Conservation (phyloP, 1,140 invertebrate genomes). For the Diabrotica undecimpunctata region DNA sequence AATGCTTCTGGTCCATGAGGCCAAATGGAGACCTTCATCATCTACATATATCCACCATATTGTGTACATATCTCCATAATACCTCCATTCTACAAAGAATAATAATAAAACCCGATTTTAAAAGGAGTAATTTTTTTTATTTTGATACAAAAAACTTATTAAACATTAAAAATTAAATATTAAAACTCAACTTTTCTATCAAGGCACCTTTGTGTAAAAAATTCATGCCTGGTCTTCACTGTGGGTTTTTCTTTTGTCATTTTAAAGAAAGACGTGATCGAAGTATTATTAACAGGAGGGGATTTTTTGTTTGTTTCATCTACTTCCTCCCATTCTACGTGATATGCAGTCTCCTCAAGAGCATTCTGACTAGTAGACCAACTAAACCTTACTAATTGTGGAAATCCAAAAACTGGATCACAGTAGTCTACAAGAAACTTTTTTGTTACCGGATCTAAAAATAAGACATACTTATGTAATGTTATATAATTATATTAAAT, state of each 20-base stretch:
- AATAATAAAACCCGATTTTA: too few relatives aligned
- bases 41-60: too few relatives aligned
- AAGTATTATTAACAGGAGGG: slow-evolving; percentile 24
- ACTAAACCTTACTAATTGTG: slow-evolving; percentile 92
- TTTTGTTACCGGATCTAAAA: slow-evolving; percentile 89
- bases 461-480: not conserved
- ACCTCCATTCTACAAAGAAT: too few relatives aligned
- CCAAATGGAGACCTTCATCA: too few relatives aligned
- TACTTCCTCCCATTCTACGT: slow-evolving; percentile 70
- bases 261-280: slow-evolving; percentile 60
- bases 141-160: too few relatives aligned
- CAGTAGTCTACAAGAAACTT: slow-evolving; percentile 80
- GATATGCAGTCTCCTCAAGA: slow-evolving; percentile 68
- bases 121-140: too few relatives aligned
- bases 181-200: slow-evolving; percentile 38
- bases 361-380: slow-evolving; percentile 92
- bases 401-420: slow-evolving; percentile 93
- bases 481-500: not conserved
- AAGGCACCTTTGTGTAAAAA: slow-evolving; percentile 57
- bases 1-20: too few relatives aligned
- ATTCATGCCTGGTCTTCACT: slow-evolving; percentile 52
- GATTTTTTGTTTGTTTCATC: slow-evolving; percentile 45
- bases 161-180: not conserved
- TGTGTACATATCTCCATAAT: too few relatives aligned
- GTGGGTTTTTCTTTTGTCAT: slow-evolving; percentile 41